Evolutionary conservation across 2,888 invertebrate species (phyloP), one percentile per base, ranked within the genome.

Genomic region (Drosophila niveifrons): DNA sequence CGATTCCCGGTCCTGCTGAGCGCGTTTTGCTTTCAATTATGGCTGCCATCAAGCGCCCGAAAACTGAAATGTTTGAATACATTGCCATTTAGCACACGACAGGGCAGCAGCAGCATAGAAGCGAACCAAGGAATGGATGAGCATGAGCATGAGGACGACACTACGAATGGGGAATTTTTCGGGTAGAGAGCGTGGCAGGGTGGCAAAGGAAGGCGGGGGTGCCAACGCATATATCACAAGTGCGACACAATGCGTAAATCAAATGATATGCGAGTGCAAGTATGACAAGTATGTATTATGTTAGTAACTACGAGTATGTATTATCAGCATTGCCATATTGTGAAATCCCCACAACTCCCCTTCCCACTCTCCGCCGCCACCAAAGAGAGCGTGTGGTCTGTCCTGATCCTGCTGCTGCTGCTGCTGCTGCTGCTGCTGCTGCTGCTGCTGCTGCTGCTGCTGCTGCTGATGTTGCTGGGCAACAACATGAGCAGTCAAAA

Each of bases 241-340:
- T 76, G 83, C 83, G 86, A 78, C 83, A 85, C 74, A 80, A 83
- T 80, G 66, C 83, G 83, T 83, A 83, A 83, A 83, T 83, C 83
- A 83, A 83, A 83, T 85, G 83, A 83, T 83, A 83, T 83, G 83
- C 86, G 83, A 85, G 76, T 83, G 83, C 86, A 83, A 83, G 83
- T 83, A 83, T 83, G 86, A 83, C 86, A 83, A 83, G 83, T 82
- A 83, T 83, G 83, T 82, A 83, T 83, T 83, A 82, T 83, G 86
- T 75, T 78, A 76, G 83, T 85, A 76, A 80, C 78, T 85, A 51
- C 67, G 66, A 68, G 59, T 66, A 66, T 80, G 80, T 82, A 80
- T 83, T 83, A 81, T 83, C 83, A 82, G 83, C 78, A 78, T 52
- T 68, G 78, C 75, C 81, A 80, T 80, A 80, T 80, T 78, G 82